Conservation (phyloP, 2,113 vertebrate genomes). For the Pelmatolapia mariae region DNA sequence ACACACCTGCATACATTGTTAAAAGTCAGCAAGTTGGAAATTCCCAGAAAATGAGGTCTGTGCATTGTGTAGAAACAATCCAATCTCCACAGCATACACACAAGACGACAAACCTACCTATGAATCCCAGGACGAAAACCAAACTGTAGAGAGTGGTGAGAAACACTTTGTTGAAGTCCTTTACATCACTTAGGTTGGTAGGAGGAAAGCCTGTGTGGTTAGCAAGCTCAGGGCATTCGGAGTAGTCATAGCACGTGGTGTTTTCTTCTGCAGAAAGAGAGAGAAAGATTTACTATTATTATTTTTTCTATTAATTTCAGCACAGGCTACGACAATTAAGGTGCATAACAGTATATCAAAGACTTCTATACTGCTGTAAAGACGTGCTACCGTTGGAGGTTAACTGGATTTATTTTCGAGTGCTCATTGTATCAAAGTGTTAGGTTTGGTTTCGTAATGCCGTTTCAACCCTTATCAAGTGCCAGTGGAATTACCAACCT, state of each 20-base stretch:
- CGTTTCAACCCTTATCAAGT: not conserved
- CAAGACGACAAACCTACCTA: no score
- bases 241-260: accelerated
- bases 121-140: no score
- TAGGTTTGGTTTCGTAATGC: not conserved
- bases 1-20: no score
- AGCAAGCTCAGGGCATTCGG: no score
- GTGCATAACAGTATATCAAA: accelerated
- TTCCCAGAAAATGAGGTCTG: no score
- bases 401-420: accelerated
- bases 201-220: no score
- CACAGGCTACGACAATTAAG: accelerated
- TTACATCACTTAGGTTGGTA: no score
- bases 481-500: not conserved
- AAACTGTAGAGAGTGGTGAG: no score
- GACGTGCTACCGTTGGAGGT: accelerated
- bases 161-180: no score
- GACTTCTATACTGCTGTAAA: not conserved
- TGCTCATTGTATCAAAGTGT: not conserved
- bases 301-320: accelerated
- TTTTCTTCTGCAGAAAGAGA: accelerated
- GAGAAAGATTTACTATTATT: accelerated
- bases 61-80: no score
- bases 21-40: no score
- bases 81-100: no score